Evolutionary conservation across 1,140 invertebrate species (phyloP), one percentile per base, ranked within the genome.

Genomic region (Bombus turneri): DNA sequence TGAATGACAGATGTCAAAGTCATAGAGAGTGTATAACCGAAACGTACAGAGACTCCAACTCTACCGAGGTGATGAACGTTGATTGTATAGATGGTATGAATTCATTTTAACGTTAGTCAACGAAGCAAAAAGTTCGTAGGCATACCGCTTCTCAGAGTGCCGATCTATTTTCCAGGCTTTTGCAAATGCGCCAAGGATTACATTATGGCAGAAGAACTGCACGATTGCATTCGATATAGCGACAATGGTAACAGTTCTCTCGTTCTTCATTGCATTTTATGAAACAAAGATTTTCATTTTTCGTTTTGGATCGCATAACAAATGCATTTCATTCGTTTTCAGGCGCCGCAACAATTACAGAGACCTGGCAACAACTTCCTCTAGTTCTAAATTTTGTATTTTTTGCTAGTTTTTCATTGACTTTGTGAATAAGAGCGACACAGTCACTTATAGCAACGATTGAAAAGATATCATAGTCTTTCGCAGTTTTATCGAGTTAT

Each of bases 131-230:
- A 62, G 59, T 2, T 18, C 15, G 15, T 31, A 9, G 10, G n/a
- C n/a, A 8, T 3, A 39, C 41, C 43, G 2, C 12, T 74, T 8
- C 0, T 74, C 3, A n/a, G 2, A n/a, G 4, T 22, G 31, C 6
- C 47, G 8, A 13, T 53, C 8, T 31, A 62, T 53, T 34, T 74
- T 84, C 64, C 64, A 94, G 93, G 89, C 3, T 83, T 88, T 3
- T 94, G 94, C 86, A 83, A 83, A 2, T 94, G 94, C 83, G 91
- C 93, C 25, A 74, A 88, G 25, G 87, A 90, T 73, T 94, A 94
- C 76, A 93, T 88, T 22, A 84, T 91, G 47, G 88, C 91, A 31
- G 88, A 92, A 53, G 87, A 93, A 37, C 64, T 81, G 15, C 87
- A 82, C 18, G 92, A 94, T 39, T 94, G 94, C 64, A 86, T 94